Evolutionary conservation across 2,888 invertebrate genomes (phyloP), one percentile per base, ranked within the genome.

Genomic region (Idaea aversata): DNA sequence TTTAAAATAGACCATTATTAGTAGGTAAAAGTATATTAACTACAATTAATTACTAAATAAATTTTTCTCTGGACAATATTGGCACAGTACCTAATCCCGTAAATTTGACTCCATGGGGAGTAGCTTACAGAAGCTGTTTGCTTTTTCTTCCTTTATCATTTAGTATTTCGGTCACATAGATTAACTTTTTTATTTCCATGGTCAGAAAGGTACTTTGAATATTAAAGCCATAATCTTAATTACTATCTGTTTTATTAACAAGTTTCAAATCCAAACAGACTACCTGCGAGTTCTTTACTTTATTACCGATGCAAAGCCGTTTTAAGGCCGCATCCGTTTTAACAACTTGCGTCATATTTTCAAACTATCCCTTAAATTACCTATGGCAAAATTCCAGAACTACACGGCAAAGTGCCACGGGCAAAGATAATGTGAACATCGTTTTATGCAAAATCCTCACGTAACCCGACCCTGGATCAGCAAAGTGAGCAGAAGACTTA

Each of bases 391-490:
- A 74, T 76, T 82, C 86, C 86, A 85, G 83, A 72, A 72, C 71
- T 72, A 70, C 58, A 47, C 61, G 72, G 76, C 73, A 65, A 70
- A 68, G 69, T 77, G 78, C 74, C 78, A 70, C 75, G 79, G 76
- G 79, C 72, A 71, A 25, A 78, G 82, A 84, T 84, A 84, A 85
- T 82, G 77, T 74, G 71, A 74, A 65, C 72, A 63, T 66, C 68
- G 75, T 77, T 77, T 84, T 81, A 83, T 81, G 84, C 80, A 84
- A 83, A 85, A 82, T 78, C 72, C 76, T 82, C 83, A 84, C 82
- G 82, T 85, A 73, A 75, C 72, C 70, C 38, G 34, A 62, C 69
- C 66, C 71, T 64, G 67, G 66, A 66, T 67, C 67, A 64, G 73
- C 65, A 65, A 65, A 72, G 62, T 67, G 71, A 69, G 69, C 77